Evolutionary conservation across 2,797 vertebrate species (phyloP).

Genomic region (Microctenopoma stevenorrisi): DNA sequence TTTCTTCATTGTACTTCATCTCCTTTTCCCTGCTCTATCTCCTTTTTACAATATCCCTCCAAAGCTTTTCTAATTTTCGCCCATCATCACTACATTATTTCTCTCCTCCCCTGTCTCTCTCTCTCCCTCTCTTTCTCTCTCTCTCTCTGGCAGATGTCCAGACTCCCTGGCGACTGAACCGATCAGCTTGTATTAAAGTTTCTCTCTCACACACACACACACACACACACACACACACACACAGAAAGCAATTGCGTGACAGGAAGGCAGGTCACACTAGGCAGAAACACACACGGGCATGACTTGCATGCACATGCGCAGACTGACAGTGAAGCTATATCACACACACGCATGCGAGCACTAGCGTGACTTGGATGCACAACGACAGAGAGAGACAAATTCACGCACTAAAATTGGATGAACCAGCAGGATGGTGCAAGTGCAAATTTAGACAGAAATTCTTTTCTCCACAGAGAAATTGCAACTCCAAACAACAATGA

Average conservation of each 20-base stretch:
- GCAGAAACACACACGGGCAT: constrained; percentile 26
- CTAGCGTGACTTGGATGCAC: constrained; percentile 41
- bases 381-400: constrained; percentile 13
- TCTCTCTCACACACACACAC: constrained; percentile 20
- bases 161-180: constrained; percentile 51
- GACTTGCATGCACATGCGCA: constrained; percentile 58
- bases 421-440: constrained; percentile 29
- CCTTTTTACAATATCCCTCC: background rate
- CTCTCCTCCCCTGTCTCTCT: background rate
- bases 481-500: constrained; percentile 15
- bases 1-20: background rate
- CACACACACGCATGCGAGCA: constrained; percentile 3
- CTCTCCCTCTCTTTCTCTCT: background rate
- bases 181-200: constrained; percentile 62
- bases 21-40: background rate
- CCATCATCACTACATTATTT: constrained; percentile 7
- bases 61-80: constrained; percentile 2
- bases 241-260: constrained; percentile 36
- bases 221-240: constrained; percentile 1
- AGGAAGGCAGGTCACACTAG: constrained; percentile 34
- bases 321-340: constrained; percentile 11
- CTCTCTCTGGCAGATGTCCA: constrained; percentile 55
- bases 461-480: constrained; percentile 37
- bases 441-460: constrained; percentile 48
- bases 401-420: constrained; percentile 24